Conservation (phyloP, 2,113 vertebrate species). For the Casuarius casuarius region DNA sequence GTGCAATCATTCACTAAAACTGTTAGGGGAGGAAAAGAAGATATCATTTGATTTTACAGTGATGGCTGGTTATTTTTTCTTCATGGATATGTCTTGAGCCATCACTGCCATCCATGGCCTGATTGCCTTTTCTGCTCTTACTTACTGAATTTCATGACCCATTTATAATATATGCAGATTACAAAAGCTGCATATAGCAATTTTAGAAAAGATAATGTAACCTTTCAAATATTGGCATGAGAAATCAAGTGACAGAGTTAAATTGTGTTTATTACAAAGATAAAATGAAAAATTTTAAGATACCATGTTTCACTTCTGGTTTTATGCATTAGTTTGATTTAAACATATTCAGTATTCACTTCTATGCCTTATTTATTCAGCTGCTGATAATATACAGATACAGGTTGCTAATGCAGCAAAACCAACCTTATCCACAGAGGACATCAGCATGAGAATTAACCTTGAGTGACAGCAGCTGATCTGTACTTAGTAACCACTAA, state of each 20-base stretch:
- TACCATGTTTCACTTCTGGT: background rate
- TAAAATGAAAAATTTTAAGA: constrained; percentile 30
- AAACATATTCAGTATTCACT: constrained; percentile 17
- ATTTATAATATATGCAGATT: constrained; percentile 43
- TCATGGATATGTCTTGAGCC: background rate
- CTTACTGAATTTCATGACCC: constrained; percentile 20
- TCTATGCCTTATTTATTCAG: constrained; percentile 47
- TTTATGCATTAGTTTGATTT: constrained; percentile 40
- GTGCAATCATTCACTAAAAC: background rate
- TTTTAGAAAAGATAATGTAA: constrained; percentile 21
- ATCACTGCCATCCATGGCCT: background rate
- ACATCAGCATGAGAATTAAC: constrained; percentile 63
- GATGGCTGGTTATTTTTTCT: background rate
- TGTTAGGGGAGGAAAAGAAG: background rate
- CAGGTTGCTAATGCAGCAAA: constrained; percentile 43
- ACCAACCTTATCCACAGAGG: constrained; percentile 56
- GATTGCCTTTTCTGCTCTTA: constrained; percentile 11
- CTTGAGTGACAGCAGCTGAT: constrained; percentile 64
- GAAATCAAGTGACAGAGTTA: constrained; percentile 16
- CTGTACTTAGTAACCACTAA: constrained; percentile 22
- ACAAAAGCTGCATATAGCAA: background rate
- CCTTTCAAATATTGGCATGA: background rate
- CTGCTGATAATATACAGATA: constrained; percentile 36
- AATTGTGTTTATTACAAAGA: constrained; percentile 8
- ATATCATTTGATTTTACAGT: background rate